Conservation (phyloP, 2,113 vertebrate species). For the Eonycteris spelaea region DNA sequence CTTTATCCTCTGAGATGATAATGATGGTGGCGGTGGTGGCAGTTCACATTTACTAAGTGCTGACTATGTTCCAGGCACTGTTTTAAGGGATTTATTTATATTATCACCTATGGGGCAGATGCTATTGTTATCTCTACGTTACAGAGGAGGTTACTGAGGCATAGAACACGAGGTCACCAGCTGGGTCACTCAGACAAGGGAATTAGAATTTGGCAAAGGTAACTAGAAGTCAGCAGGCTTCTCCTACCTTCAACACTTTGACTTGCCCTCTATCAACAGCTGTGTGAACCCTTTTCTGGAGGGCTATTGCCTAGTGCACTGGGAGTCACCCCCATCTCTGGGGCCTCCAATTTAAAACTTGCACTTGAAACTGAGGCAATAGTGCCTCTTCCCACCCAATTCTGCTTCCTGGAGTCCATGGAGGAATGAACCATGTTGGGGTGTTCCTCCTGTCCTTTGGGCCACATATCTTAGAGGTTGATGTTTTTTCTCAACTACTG, state of each 20-base stretch:
- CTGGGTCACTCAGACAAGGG: not conserved
- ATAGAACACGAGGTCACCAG: not conserved
- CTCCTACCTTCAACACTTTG: not conserved
- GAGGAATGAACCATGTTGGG: not conserved
- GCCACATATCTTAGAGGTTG: not conserved
- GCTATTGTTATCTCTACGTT: not conserved
- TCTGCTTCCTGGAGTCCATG: not conserved
- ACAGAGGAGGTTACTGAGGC: not conserved
- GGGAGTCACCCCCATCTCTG: not conserved
- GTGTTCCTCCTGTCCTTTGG: not conserved
- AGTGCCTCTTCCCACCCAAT: not conserved
- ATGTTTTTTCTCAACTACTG: not conserved
- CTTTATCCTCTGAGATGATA: not conserved
- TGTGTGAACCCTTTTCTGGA: not conserved
- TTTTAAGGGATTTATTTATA: not conserved
- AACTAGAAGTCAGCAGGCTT: not conserved
- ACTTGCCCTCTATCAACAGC: not conserved
- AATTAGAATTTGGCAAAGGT: not conserved
- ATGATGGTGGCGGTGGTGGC: not conserved
- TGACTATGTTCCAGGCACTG: not conserved
- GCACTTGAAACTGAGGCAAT: not conserved
- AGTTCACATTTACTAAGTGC: not conserved
- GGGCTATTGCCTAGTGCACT: not conserved
- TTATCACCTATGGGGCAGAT: not conserved
- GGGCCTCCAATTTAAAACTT: not conserved